Conservation (phyloP, 2,797 vertebrate species). For the Alauda arvensis region DNA sequence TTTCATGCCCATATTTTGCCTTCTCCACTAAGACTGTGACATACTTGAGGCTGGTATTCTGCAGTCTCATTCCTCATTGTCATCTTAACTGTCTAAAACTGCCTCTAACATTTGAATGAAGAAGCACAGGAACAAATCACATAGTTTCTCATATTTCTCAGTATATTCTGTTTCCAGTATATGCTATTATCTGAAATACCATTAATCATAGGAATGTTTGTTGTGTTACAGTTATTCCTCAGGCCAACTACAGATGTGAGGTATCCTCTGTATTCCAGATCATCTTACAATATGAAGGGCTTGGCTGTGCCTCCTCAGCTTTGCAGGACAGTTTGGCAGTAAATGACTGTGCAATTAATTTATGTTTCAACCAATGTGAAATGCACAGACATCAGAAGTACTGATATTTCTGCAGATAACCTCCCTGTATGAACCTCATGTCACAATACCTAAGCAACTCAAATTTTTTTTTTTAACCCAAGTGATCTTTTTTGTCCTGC, state of each 20-base stretch:
- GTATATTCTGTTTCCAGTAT: neutral
- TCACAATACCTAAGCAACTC: neutral
- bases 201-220: neutral
- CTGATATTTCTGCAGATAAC: neutral
- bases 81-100: neutral
- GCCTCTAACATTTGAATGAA: neutral
- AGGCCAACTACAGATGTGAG: neutral
- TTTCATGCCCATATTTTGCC: neutral
- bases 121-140: neutral
- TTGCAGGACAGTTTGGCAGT: neutral
- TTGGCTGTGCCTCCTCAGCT: neutral
- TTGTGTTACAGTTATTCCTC: neutral
- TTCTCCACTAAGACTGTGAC: neutral
- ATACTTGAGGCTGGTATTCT: neutral
- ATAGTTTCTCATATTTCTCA: neutral
- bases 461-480: neutral
- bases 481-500: neutral
- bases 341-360: neutral
- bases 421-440: neutral
- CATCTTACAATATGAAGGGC: neutral
- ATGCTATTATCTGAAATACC: neutral
- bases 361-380: neutral
- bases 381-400: neutral
- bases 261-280: neutral
- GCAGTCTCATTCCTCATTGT: neutral